Conservation (phyloP, 2,797 vertebrate species). For the Hipposideros larvatus region DNA sequence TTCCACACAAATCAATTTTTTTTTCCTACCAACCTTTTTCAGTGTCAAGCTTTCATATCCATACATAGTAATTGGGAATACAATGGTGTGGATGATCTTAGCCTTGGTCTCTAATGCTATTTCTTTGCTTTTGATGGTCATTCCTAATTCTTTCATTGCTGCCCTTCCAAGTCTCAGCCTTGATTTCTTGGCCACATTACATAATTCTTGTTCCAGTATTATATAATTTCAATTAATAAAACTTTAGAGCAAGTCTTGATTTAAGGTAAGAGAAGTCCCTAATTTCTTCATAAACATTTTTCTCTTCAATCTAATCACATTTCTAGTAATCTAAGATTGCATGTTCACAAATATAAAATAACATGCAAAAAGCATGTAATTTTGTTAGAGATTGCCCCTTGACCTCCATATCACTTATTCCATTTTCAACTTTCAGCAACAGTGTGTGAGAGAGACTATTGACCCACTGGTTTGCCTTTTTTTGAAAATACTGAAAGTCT, state of each 20-base stretch:
- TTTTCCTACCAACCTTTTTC: not conserved
- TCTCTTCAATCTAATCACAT: not conserved
- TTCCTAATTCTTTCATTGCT: not conserved
- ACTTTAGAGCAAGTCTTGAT: not conserved
- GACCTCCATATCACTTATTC: not conserved
- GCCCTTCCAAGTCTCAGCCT: not conserved
- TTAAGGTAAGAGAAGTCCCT: not conserved
- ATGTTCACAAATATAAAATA: not conserved
- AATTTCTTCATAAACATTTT: not conserved
- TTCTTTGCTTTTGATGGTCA: not conserved
- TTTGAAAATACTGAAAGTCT: not conserved
- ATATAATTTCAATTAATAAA: not conserved
- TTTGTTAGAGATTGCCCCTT: not conserved
- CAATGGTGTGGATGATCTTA: not conserved
- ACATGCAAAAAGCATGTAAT: not conserved
- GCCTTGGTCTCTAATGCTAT: not conserved
- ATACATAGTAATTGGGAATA: not conserved
- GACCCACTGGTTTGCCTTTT: not conserved
- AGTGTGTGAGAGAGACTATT: not conserved
- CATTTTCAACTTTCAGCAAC: not conserved
- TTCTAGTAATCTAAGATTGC: slow-evolving; percentile 1
- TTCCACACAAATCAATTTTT: not conserved
- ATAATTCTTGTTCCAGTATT: not conserved
- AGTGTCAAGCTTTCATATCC: not conserved
- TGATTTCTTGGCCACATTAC: not conserved